phyloP scores from a whole-genome alignment of 2,113 vertebrate genomes.

The Rhegmatorhina hoffmannsi region DNA sequence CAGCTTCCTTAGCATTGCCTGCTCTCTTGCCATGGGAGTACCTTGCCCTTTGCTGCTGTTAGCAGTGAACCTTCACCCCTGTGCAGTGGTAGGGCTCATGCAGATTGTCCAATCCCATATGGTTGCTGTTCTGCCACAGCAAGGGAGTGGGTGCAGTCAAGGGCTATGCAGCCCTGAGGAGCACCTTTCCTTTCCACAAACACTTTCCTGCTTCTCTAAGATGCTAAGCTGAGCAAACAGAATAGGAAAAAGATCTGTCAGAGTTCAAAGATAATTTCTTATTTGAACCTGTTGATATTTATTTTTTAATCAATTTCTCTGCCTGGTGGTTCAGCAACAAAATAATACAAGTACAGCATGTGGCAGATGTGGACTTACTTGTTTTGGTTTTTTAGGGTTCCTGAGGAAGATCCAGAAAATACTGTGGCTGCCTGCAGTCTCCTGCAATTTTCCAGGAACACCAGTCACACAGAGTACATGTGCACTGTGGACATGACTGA shows the following conservation, averaged over 20 bases:
- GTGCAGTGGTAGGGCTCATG: neutral
- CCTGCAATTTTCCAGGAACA: neutral
- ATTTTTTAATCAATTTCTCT: neutral
- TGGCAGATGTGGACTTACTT: neutral
- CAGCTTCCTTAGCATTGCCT: neutral
- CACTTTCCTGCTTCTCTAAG: neutral
- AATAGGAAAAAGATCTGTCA: neutral
- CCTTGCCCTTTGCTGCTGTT: neutral
- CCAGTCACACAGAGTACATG: constrained; percentile 9
- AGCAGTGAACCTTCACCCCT: rapidly evolving
- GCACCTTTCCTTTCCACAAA: neutral
- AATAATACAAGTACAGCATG: neutral
- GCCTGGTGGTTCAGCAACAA: neutral
- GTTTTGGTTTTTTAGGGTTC: constrained; percentile 30
- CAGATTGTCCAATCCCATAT: rapidly evolving
- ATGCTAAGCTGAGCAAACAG: neutral
- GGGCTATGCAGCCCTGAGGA: neutral
- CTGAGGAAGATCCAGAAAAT: constrained; percentile 11
- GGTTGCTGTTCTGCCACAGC: neutral
- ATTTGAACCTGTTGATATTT: neutral
- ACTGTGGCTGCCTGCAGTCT: constrained; percentile 61
- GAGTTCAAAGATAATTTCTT: neutral
- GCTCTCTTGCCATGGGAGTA: neutral
- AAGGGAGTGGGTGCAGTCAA: neutral
- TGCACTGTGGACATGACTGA: constrained; percentile 67